Evolutionary conservation across 2,113 vertebrate species (phyloP), one percentile per base, ranked within the genome.

Genomic region (Tenebrosternarchus preto): DNA sequence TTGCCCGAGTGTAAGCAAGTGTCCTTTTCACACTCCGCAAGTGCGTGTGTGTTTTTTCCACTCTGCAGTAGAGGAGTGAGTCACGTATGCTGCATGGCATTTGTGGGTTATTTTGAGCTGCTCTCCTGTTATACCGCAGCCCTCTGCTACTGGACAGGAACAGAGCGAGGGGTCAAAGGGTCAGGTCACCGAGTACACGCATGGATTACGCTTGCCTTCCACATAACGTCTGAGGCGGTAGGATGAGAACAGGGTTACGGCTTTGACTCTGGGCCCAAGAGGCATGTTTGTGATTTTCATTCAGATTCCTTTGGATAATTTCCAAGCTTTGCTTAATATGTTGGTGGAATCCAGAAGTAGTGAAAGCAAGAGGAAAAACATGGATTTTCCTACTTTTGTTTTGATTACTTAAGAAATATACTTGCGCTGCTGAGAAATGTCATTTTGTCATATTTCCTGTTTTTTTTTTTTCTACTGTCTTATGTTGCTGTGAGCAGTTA

Each of bases 1-100:
- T 68, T 68, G 25, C 29, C 60, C 50, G 39, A 50, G n/a, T 77
- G 12, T 64, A 61, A 33, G 22, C 63, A 19, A 59, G 36, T 77
- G 68, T 80, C 69, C 69, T 73, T 77, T 73, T 72, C 61, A 77
- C 39, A 77, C 70, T 78, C 70, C 68, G 77, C 64, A 15, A 15
- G 56, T 59, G 56, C 4, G n/a, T 59, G 56, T 59, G 56, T 22
- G 56, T 59, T 67, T 61, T 73, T 80, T 73, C 57, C 73, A 57
- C 80, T 77, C 27, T 22, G 57, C 71, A 19, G 69, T 31, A 36
- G 39, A 81, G 74, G 46, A 71, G 64, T 79, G 83, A 85, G 63
- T 82, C 76, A 82, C 53, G 69, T 80, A 79, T 71, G 56, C 66
- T 73, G 80, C 77, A 77, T 82, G 77, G 77, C 55, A 60, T 72